Evolutionary conservation across 1,140 invertebrate species (phyloP).

Genomic region (Argopecten irradians): DNA sequence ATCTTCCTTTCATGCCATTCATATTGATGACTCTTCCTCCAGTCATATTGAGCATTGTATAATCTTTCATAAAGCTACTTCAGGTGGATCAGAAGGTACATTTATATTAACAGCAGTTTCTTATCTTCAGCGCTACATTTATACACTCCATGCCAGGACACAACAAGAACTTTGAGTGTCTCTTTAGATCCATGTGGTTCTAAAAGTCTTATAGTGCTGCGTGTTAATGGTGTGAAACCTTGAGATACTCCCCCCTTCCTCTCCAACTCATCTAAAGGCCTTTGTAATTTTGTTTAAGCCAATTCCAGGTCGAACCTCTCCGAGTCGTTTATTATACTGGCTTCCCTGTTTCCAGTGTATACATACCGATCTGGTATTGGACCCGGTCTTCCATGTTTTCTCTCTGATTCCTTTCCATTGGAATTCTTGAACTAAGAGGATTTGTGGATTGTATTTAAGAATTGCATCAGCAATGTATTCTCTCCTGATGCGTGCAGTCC

Average conservation of each 20-base stretch:
- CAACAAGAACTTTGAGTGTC: neutral
- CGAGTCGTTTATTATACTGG: neutral
- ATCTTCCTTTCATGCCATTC: too few relatives aligned
- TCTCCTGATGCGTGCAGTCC: neutral
- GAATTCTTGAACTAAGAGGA: neutral
- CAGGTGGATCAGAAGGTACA: neutral
- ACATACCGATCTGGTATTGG: neutral
- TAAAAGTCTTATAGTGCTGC: neutral
- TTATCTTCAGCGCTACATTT: neutral
- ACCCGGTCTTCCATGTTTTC: neutral
- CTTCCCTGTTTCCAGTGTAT: neutral
- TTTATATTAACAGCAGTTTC: neutral
- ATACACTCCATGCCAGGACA: neutral
- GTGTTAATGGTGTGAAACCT: neutral
- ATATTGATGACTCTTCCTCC: too few relatives aligned
- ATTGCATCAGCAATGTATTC: neutral
- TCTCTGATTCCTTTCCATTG: neutral
- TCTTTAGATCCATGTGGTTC: neutral
- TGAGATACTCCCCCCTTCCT: neutral
- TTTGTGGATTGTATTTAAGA: neutral
- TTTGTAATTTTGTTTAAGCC: neutral
- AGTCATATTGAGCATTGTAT: too few relatives aligned
- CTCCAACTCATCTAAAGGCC: neutral
- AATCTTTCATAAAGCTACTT: neutral
- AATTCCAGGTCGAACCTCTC: neutral